Conservation (phyloP, 2,888 invertebrate species). For the Agriopis marginaria region DNA sequence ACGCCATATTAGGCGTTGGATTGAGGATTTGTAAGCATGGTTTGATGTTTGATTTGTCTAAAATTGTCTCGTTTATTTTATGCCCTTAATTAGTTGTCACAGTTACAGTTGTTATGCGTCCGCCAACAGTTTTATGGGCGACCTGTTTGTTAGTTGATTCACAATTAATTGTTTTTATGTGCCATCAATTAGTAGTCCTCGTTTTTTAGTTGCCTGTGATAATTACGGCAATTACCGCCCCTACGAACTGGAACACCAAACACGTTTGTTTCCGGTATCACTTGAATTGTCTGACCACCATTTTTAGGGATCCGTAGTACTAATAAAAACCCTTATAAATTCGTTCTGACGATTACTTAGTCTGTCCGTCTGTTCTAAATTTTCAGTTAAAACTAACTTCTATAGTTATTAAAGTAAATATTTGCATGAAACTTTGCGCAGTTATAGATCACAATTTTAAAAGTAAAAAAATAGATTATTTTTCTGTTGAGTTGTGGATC, state of each 20-base stretch:
- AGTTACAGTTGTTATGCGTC: constrained; percentile 19
- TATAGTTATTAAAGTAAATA: too few relatives aligned
- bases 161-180: constrained; percentile 35
- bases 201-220: constrained; percentile 37
- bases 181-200: constrained; percentile 43
- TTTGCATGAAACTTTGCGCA: too few relatives aligned
- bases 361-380: too few relatives aligned
- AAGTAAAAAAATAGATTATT: too few relatives aligned
- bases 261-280: constrained; percentile 18
- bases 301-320: not conserved
- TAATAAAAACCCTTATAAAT: too few relatives aligned
- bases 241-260: constrained; percentile 38
- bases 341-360: too few relatives aligned
- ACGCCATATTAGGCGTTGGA: too few relatives aligned
- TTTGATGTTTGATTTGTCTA: too few relatives aligned
- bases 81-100: constrained; percentile 10
- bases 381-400: too few relatives aligned
- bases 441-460: too few relatives aligned
- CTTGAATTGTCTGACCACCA: constrained; percentile 29
- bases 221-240: constrained; percentile 42
- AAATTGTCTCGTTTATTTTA: not conserved
- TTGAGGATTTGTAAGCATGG: too few relatives aligned
- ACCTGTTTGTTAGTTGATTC: constrained; percentile 22
- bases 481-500: too few relatives aligned
- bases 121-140: constrained; percentile 20